These are phyloP conservation scores for Netelia inedita DNA, from an alignment of 2,888 invertebrate species.

Conservation along the genomic window DNA sequence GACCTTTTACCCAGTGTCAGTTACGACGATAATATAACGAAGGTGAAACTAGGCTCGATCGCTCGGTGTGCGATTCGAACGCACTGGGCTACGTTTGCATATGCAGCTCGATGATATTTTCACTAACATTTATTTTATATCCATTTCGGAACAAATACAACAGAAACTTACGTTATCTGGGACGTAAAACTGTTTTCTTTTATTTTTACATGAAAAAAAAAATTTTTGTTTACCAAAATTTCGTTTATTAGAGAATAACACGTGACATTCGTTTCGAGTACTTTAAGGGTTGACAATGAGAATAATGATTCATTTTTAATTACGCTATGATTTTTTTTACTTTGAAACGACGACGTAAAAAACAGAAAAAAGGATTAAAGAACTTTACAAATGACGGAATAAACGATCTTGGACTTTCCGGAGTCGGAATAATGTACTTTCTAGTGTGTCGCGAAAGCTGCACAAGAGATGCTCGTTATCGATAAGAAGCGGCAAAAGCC, in stretches of 20 bases:
- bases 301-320: not conserved
- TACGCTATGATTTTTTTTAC: too few relatives aligned
- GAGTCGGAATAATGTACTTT: slow-evolving; percentile 39
- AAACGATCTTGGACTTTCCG: not conserved
- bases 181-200: too few relatives aligned
- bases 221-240: not conserved
- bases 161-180: too few relatives aligned
- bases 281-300: not conserved
- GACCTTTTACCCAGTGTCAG: slow-evolving; percentile 39
- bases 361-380: not conserved
- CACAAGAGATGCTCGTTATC: slow-evolving; percentile 60
- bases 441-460: slow-evolving; percentile 7
- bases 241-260: not conserved
- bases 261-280: not conserved
- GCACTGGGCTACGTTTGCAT: not conserved
- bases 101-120: not conserved
- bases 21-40: slow-evolving; percentile 8
- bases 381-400: not conserved
- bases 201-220: too few relatives aligned
- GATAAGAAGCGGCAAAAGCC: slow-evolving; percentile 41
- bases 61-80: not conserved
- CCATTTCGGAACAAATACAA: not conserved
- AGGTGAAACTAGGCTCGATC: not conserved
- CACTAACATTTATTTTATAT: slow-evolving; percentile 1
- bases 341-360: not conserved